Conservation (phyloP, 2,113 vertebrate species). For the Catagonus wagneri region DNA sequence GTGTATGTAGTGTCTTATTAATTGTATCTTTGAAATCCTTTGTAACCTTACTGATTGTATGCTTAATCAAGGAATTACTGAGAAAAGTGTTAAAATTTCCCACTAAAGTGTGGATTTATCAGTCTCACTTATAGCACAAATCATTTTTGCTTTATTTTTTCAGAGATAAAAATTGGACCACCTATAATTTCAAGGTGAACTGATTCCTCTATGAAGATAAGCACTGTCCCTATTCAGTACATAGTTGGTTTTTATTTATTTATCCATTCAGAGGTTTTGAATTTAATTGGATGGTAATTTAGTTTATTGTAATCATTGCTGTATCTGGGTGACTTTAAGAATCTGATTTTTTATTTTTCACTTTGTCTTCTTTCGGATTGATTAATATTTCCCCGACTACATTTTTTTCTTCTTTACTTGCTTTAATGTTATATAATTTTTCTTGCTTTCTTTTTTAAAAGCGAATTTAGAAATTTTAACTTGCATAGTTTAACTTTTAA, state of each 20-base stretch:
- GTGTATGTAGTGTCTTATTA: background rate
- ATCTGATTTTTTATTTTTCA: background rate
- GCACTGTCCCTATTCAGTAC: background rate
- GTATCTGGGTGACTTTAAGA: background rate
- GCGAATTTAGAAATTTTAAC: slow-evolving; percentile 32
- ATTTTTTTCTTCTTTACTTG: background rate
- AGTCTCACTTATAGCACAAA: background rate
- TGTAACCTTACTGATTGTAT: background rate
- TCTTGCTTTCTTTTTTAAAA: background rate
- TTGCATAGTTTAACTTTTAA: slow-evolving; percentile 35
- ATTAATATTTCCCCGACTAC: background rate
- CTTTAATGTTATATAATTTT: background rate
- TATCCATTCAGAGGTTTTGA: background rate
- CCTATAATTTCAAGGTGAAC: slow-evolving; percentile 9
- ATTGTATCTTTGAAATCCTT: background rate
- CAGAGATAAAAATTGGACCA: background rate
- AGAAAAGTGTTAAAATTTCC: background rate
- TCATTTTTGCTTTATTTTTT: background rate
- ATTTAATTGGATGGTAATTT: background rate
- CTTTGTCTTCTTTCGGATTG: background rate
- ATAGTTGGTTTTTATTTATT: background rate
- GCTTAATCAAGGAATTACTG: background rate
- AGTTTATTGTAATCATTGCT: background rate
- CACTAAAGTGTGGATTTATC: background rate
- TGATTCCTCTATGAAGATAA: background rate